Conservation (phyloP, 2,797 vertebrate genomes). For the Peromyscus nudipes region DNA sequence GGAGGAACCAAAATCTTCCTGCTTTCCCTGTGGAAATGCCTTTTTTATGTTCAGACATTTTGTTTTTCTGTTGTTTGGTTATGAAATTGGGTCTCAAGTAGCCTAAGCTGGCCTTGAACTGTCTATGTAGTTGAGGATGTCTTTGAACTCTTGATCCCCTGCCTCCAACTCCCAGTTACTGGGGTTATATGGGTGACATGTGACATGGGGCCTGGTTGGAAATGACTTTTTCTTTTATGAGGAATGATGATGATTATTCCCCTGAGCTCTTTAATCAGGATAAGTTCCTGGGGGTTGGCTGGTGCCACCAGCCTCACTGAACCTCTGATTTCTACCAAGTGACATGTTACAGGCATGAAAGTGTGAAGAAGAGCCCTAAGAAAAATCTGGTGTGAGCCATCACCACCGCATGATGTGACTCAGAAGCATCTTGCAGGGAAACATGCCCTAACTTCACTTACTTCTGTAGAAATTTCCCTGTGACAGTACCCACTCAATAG, state of each 20-base stretch:
- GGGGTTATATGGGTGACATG: not conserved
- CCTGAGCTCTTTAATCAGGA: not conserved
- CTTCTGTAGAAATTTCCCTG: not conserved
- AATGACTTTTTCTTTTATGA: conserved; percentile 7
- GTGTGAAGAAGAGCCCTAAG: not conserved
- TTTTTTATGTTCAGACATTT: not conserved
- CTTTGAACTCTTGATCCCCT: not conserved
- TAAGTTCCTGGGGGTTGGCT: not conserved
- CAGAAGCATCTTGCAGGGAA: not conserved
- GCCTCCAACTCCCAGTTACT: not conserved
- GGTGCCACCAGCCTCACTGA: not conserved
- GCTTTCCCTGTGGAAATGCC: not conserved
- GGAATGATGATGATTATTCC: not conserved
- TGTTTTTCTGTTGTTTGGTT: not conserved
- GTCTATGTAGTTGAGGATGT: not conserved
- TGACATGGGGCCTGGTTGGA: not conserved
- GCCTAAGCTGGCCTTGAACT: not conserved
- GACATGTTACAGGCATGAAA: not conserved
- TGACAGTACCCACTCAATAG: not conserved
- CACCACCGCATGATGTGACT: not conserved
- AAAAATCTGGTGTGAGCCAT: not conserved
- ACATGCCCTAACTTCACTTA: not conserved
- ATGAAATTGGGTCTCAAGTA: not conserved
- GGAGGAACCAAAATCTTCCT: not conserved
- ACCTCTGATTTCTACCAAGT: not conserved